Base-by-base conservation (phyloP, 2,797 vertebrate species). In the Eulemur rubriventer region DNA sequence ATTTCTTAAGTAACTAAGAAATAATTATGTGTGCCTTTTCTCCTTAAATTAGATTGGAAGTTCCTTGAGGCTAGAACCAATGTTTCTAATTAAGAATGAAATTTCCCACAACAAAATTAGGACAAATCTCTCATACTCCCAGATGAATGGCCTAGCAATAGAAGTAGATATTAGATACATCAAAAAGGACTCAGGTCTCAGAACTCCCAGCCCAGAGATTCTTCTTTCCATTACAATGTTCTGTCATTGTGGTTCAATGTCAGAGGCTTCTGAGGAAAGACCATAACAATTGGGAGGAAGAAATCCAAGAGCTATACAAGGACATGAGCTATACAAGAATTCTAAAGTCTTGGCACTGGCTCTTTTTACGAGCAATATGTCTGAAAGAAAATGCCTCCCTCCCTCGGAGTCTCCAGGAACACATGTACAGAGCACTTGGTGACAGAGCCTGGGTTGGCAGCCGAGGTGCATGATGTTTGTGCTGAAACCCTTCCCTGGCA, bases 1-100 rank as follows among this genome's bases (percentile, higher is more conserved):
- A 88, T 85, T 97, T 96, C 69, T 94, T 95, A 67, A 69, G 41
- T 90, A 72, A 83, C 67, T 91, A 76, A 95, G 65, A 63, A 94
- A 85, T 17, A 91, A 80, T 52, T 59, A 41, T 38, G 70, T 18
- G 33, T 67, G 17, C 8, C 52, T 95, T 96, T 96, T 91, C 41
- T 95, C 82, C 57, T 91, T 79, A 57, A 94, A 69, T 82, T 93
- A 91, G 52, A 89, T 70, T 79, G 65, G 73, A 86, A 94, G 73
- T 46, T 91, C 89, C 96, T 93, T 94, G 67, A 93, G 82, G 86
- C 59, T 89, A 83, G 20, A 13, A 94, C 26, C 16, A 75, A 55
- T 94, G 73, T 81, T 91, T 83, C 89, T 50, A 88, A 96, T 92
- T 86, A 96, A 75, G 61, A 95, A 95, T 61, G 41, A 61, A 76